Percentiles rank a stretch among this genome's conserved stretches.
These are phyloP conservation scores for Semnornis frantzii DNA, from an alignment of 2,113 vertebrate genomes.

Conservation along the genomic window DNA sequence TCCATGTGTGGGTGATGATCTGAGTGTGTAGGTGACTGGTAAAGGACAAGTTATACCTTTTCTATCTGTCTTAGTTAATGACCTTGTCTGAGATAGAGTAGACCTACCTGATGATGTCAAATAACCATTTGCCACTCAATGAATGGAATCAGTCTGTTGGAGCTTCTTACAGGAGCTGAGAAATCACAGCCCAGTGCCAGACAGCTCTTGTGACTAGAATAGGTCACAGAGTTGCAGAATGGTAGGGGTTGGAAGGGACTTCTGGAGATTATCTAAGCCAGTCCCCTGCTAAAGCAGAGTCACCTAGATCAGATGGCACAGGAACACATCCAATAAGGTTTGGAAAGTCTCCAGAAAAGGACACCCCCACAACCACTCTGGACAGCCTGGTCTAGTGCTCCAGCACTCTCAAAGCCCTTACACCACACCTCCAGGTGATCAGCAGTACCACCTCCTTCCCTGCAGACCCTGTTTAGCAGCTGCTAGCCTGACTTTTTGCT, in stretches of 20 bases:
- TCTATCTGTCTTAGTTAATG: not conserved
- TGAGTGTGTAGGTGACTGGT: rapidly evolving
- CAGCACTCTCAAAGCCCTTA: not conserved
- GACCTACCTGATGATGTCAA: not conserved
- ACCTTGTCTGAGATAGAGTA: not conserved
- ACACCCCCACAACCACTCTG: no score
- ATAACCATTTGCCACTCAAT: not conserved
- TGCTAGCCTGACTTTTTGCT: not conserved
- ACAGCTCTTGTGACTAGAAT: no score
- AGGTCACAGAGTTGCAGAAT: no score
- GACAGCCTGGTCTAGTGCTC: no score
- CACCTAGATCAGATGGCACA: no score
- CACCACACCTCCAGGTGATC: not conserved
- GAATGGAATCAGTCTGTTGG: rapidly evolving
- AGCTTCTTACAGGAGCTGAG: not conserved
- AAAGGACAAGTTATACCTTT: not conserved
- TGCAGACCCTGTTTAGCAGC: not conserved
- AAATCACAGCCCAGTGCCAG: not conserved
- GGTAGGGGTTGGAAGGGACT: no score
- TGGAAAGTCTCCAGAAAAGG: no score
- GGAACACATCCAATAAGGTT: no score
- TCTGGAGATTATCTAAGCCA: no score
- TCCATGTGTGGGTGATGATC: not conserved
- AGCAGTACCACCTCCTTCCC: not conserved
- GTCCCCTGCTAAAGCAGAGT: no score